phyloP scores from a whole-genome alignment of 2,797 vertebrate species.

The Cyclopterus lumpus region DNA sequence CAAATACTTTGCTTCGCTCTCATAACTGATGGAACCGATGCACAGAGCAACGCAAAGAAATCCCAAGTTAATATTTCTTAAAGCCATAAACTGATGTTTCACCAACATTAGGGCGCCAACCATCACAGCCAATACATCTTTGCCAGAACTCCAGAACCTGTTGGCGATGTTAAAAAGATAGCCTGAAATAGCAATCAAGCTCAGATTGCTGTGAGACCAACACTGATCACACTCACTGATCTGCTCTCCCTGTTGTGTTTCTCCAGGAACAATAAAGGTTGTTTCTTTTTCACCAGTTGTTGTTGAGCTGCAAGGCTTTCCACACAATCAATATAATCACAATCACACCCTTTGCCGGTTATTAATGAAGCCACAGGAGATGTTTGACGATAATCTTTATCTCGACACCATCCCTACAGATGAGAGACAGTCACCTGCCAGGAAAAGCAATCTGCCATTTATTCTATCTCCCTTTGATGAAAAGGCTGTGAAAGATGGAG shows the following conservation, averaged over 20 bases:
- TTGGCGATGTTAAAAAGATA: neutral
- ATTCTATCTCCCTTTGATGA: slow-evolving; percentile 23
- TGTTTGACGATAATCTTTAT: slow-evolving; percentile 31
- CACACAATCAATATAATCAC: neutral
- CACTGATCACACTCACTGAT: neutral
- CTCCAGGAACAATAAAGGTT: neutral
- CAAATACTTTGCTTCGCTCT: too few relatives aligned
- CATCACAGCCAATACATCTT: neutral
- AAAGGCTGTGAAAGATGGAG: slow-evolving; percentile 37
- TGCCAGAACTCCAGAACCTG: neutral
- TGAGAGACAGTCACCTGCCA: slow-evolving; percentile 24
- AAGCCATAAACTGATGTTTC: neutral
- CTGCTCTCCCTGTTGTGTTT: neutral
- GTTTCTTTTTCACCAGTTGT: slow-evolving; percentile 8
- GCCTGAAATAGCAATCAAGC: neutral
- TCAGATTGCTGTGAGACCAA: neutral
- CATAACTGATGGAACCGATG: too few relatives aligned
- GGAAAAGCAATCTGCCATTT: slow-evolving; percentile 39
- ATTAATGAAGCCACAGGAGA: slow-evolving; percentile 26
- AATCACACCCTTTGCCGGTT: slow-evolving; percentile 13
- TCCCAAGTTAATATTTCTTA: neutral
- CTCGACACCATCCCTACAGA: slow-evolving; percentile 2
- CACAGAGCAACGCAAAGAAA: neutral
- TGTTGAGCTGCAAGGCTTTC: neutral
- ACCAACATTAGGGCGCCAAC: neutral